phyloP scores from a whole-genome alignment of 2,888 invertebrate species.

The Drosophila mimica region DNA sequence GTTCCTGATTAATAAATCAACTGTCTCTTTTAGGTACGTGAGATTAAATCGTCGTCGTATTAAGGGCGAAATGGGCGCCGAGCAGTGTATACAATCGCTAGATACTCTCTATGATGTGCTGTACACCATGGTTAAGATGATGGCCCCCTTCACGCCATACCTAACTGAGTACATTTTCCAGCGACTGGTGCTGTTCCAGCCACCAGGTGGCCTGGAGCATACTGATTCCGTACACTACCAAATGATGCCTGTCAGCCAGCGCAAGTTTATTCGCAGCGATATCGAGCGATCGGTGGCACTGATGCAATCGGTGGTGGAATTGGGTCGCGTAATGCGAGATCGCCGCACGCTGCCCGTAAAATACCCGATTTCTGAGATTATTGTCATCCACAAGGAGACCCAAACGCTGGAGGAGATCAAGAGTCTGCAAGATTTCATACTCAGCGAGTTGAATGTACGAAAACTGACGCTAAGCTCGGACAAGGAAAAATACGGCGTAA shows the following conservation, averaged over 20 bases:
- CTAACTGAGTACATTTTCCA: slow-evolving; percentile 98
- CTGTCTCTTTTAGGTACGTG: slow-evolving; percentile 88
- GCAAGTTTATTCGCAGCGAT: slow-evolving; percentile 90
- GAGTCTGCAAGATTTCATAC: slow-evolving; percentile 92
- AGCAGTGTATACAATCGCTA: slow-evolving; percentile 93
- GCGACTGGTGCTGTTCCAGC: slow-evolving; percentile 89
- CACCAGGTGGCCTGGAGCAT: slow-evolving; percentile 84
- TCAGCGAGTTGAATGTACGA: slow-evolving; percentile 96
- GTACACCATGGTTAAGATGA: slow-evolving; percentile 94
- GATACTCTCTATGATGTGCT: slow-evolving; percentile 95
- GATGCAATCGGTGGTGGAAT: slow-evolving; percentile 98
- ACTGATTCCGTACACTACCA: slow-evolving; percentile 95
- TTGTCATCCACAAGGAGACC: slow-evolving; percentile 95
- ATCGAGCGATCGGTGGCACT: slow-evolving; percentile 95
- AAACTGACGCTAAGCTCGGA: slow-evolving; percentile 93
- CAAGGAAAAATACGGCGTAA: slow-evolving; percentile 96
- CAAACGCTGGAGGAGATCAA: slow-evolving; percentile 91
- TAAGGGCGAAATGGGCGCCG: slow-evolving; percentile 94
- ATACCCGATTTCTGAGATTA: slow-evolving; percentile 97
- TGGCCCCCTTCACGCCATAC: slow-evolving; percentile 99
- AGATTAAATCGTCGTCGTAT: slow-evolving; percentile 97
- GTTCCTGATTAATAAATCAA: background rate
- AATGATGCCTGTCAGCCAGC: slow-evolving; percentile 92
- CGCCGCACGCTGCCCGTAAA: slow-evolving; percentile 97
- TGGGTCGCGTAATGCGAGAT: slow-evolving; percentile 96